A percentile compares a stretch with the other conserved stretches of the same genome.
Conservation (phyloP, 2,888 invertebrate genomes). For the Eupithecia subumbrata region DNA sequence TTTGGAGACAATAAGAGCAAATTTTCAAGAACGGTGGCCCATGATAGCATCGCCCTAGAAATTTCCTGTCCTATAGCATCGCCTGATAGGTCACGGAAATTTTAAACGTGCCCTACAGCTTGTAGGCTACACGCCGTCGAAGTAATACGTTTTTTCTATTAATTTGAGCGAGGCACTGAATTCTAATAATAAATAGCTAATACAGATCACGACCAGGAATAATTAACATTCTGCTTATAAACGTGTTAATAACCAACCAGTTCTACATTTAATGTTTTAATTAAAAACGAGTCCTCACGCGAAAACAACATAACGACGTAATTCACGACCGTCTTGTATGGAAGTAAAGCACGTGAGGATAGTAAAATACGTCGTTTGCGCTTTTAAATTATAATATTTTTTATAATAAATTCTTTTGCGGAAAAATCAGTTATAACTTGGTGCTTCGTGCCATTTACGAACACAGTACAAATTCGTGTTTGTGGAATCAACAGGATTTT, state of each 20-base stretch:
- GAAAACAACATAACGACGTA: slow-evolving; percentile 40
- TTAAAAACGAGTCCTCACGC: slow-evolving; percentile 45
- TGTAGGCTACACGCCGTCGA: no score
- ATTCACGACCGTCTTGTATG: slow-evolving; percentile 5
- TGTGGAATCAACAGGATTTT: neutral
- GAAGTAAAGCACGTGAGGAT: slow-evolving; percentile 4
- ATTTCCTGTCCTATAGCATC: no score
- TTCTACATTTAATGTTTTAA: slow-evolving; percentile 21
- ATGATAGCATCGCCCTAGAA: no score
- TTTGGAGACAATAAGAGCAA: no score
- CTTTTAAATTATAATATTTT: neutral
- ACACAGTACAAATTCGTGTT: no score
- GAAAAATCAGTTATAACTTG: neutral
- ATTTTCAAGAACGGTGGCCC: no score
- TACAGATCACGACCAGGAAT: neutral
- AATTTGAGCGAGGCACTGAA: neutral
- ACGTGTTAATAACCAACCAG: slow-evolving; percentile 30
- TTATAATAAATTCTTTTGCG: neutral
- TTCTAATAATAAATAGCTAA: neutral
- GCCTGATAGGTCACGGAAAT: no score
- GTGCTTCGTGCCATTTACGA: no score
- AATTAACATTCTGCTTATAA: neutral
- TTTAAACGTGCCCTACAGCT: no score
- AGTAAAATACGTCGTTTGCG: slow-evolving; percentile 5
- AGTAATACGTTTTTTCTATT: no score